Conservation (phyloP, 2,888 invertebrate species). For the Tenthredo notha region DNA sequence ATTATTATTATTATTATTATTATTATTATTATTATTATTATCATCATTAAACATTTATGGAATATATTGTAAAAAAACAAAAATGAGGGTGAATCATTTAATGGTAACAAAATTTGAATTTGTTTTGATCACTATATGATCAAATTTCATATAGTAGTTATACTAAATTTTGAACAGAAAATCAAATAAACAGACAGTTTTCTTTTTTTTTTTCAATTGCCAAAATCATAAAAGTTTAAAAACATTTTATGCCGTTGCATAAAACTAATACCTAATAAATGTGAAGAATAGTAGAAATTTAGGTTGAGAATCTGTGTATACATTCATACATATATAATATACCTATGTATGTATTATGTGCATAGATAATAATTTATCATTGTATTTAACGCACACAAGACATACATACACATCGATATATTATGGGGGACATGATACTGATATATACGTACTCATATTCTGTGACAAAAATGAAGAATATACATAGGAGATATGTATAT, state of each 20-base stretch:
- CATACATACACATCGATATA: conserved; percentile 10
- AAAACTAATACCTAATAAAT: not conserved
- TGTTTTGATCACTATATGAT: conserved; percentile 62
- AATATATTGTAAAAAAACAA: conserved; percentile 57
- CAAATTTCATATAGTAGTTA: conserved; percentile 45
- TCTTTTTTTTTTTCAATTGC: not conserved
- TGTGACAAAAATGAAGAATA: not conserved
- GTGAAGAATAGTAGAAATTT: conserved; percentile 22
- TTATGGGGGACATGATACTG: conserved; percentile 20
- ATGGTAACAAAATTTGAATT: conserved; percentile 59
- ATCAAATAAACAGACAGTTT: conserved; percentile 32
- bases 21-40: conserved; percentile 69
- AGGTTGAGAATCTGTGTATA: conserved; percentile 33
- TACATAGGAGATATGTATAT: not conserved
- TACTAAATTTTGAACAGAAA: conserved; percentile 38
- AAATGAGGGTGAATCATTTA: conserved; percentile 22
- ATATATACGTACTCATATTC: not conserved
- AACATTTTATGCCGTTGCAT: conserved; percentile 23
- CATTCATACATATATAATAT: conserved; percentile 3
- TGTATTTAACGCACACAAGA: not conserved
- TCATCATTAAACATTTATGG: conserved; percentile 61
- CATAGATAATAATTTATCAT: conserved; percentile 9
- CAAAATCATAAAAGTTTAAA: conserved; percentile 18
- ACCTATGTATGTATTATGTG: conserved; percentile 12
- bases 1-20: conserved; percentile 69